Base-by-base conservation (phyloP, 1,140 invertebrate species). In the Drosophila simulans region DNA sequence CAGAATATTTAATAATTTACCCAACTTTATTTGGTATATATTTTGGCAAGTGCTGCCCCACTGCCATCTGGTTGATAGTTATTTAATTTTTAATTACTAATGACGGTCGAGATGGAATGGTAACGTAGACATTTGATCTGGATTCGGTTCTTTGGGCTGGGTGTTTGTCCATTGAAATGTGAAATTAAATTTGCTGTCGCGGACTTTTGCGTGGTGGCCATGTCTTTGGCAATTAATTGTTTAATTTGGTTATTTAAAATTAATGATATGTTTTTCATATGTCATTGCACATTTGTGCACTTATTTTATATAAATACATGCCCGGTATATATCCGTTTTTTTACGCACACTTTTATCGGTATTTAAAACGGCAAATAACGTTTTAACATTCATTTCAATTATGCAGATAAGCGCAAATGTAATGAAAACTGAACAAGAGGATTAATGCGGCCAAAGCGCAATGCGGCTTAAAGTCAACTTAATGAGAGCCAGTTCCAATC, bases 191-290 rank as follows among this genome's bases (percentile, higher is more conserved):
- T 88, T 83, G 63, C 57, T 83, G 59, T 57, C 52, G 65, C 68
- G 35, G 25, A 48, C 54, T 57, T 76, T 66, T 64, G 62, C 70
- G 48, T 25, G 51, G 59, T 42, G 43, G 48, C 55, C 69, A 53
- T 68, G 82, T 85, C 82, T 81, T 85, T 85, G 69, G 83, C 82
- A 79, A 83, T 88, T 88, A 88, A 88, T 88, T 89, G 85, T 84
- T 89, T 88, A 88, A 88, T 88, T 88, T 89, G 56, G 80, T 88
- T 89, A 88, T 89, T 88, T 89, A 68, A 89, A 89, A 89, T 88
- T 89, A 88, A 88, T 88, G 76, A 88, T 89, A 75, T 88, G 84
- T 88, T 88, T 89, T 88, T 88, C 77, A 84, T 89, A 80, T 88
- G 84, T 88, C 84, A 89, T 59, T 88, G 80, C 68, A 65, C 84